Evolutionary conservation across 2,113 vertebrate species (phyloP), one percentile per base, ranked within the genome.

Genomic region (Charadrius vociferus): DNA sequence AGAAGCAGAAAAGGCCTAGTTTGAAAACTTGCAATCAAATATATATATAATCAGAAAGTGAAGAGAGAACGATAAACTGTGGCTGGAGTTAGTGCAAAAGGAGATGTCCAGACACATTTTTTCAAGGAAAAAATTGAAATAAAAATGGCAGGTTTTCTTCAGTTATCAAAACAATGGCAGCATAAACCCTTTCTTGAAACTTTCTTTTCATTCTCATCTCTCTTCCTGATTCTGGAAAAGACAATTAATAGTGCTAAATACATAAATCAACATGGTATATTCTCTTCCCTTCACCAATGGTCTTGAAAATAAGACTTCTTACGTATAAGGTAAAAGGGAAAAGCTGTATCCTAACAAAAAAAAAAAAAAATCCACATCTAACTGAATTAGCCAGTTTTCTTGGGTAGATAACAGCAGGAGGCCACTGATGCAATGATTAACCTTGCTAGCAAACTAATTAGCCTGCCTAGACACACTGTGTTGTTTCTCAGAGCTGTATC

Each of bases 401-500:
- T 70, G 58, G 14, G 56, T 81, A 61, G 30, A 49, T 58, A 66
- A 36, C 36, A 47, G 27, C 55, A 70, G 41, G 41, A 93, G 30
- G 32, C 16, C 67, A 66, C 52, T 81, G 71, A 82, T 86, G 32
- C 37, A 87, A 37, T 81, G 58, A 84, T 81, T 92, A 93, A 71
- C 41, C 65, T 91, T 95, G 63, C 47, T 89, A 86, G 92, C 6
- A 4, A 75, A 88, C 78, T 94, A 88, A 88, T 93, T 95, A 84
- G n/a, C 27, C 67, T 68, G 87, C 79, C 79, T 81, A 58, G 22
- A 4, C 59, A 73, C 62, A 72, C 77, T 47, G 41, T 43, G 56
- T 37, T 93, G 36, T 45, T 92, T 71, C 85, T 86, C 45, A 82
- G 41, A 34, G 36, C 50, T 80, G 29, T 30, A 26, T 37, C 30